Evolutionary conservation across 2,888 invertebrate genomes (phyloP), one percentile per base, ranked within the genome.

Genomic region (Eilema sororculum): DNA sequence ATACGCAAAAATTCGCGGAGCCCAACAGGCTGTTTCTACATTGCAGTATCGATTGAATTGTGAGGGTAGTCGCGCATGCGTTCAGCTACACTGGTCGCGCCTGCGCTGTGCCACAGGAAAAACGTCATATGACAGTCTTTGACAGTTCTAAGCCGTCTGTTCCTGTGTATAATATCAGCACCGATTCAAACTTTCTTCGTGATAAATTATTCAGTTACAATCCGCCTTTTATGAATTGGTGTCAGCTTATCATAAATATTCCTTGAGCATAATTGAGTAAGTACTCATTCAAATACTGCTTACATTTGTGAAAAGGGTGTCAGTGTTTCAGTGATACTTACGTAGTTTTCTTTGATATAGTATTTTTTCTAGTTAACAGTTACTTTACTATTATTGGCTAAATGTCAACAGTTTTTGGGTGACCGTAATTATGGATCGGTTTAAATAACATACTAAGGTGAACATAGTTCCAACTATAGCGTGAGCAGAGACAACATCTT

Each of bases 1-100:
- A 79, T 78, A 86, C 87, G 87, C 82, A 85, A 86, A 84, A 86
- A 86, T 85, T 85, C 81, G 85, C 85, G 82, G 89, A 88, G 90
- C 90, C 87, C 92, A 92, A 94, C 94, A 93, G 93, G 92, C 94
- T 92, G 94, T 94, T 91, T 91, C 87, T 74, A 87, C 83, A 88
- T 86, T 92, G 91, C 93, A 91, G 89, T 94, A 95, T 95, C 90
- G 95, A 95, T 95, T 90, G 80, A 75, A 68, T 68, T 77, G 70
- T 73, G 78, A 79, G 86, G 86, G 85, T 85, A 84, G 84, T 69
- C 84, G 85, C 92, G 94, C 93, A 81, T 88, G 93, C 92, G 92
- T 85, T 78, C 20, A 63, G 16, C 58, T 33, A 33, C 10, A 13
- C 28, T 16, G 12, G 37, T 16, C 78, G 77, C 87, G 86, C 88